These are phyloP conservation scores for Pao palembangensis DNA, from an alignment of 2,113 vertebrate genomes.

Conservation along the genomic window DNA sequence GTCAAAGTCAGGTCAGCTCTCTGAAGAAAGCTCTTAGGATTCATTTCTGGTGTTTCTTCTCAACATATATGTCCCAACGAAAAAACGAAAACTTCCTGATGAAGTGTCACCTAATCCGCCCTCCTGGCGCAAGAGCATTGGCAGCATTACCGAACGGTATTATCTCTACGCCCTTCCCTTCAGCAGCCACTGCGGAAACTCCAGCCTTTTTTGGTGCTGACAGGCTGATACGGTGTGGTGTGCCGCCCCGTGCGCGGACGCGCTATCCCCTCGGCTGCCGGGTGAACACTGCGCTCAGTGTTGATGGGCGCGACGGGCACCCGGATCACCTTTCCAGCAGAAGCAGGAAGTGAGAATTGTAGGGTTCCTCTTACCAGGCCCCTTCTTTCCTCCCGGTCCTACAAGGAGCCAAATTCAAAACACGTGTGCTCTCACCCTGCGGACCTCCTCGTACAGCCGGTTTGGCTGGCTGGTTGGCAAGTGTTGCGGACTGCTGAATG, in stretches of 20 bases:
- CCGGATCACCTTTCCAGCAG: slow-evolving; percentile 68
- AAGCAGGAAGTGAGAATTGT: slow-evolving; percentile 75
- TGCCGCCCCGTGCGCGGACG: slow-evolving; percentile 39
- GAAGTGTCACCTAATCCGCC: slow-evolving; percentile 19
- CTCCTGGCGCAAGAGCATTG: slow-evolving; percentile 19
- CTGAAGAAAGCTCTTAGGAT: neutral
- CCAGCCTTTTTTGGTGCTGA: slow-evolving; percentile 46
- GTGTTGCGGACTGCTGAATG: slow-evolving; percentile 55
- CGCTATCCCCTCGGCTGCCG: slow-evolving; percentile 44
- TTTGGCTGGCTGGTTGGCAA: slow-evolving; percentile 44
- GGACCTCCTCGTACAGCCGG: slow-evolving; percentile 48
- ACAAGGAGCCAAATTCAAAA: slow-evolving; percentile 74
- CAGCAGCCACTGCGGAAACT: slow-evolving; percentile 45
- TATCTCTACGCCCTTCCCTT: slow-evolving; percentile 34
- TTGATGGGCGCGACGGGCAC: slow-evolving; percentile 45
- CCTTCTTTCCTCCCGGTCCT: slow-evolving; percentile 64
- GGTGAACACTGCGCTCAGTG: slow-evolving; percentile 57
- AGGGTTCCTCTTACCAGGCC: slow-evolving; percentile 70
- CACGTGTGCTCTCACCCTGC: slow-evolving; percentile 74
- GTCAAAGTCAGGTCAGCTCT: slow-evolving; percentile 4
- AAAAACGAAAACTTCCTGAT: slow-evolving; percentile 4
- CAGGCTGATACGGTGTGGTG: slow-evolving; percentile 60
- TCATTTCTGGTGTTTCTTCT: neutral
- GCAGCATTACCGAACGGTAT: slow-evolving; percentile 46
- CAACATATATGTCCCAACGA: neutral